Evolutionary conservation across 2,888 invertebrate genomes (phyloP), one percentile per base, ranked within the genome.

Genomic region (Nymphalis urticae): DNA sequence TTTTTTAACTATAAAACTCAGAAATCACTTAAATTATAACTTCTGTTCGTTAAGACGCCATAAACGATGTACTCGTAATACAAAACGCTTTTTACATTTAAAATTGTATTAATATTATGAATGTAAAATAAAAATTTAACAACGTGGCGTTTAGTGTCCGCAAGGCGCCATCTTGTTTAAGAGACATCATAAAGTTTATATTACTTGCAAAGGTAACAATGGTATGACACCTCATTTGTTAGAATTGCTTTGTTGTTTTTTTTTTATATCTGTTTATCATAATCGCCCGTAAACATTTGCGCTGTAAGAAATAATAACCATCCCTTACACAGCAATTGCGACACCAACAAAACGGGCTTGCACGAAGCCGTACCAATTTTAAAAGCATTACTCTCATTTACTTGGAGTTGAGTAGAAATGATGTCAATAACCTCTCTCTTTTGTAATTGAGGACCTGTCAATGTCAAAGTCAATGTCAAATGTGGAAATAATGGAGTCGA

Each of bases 401-500:
- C 17, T 50, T 6, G 17, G 0, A 13, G 42, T 42, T 13, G 42
- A 42, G 36, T 42, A 48, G 19, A 50, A n/a, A 50, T 17, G 7
- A 19, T 17, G 50, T 50, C 50, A 50, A 17, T 9, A 19, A 19
- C 17, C 50, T 50, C 19, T 50, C 50, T 19, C 50, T 19, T 32
- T 32, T 19, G 50, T 50, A 6, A 50, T 50, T 19, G 19, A 50
- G 50, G 19, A 50, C 19, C 50, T 50, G 50, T 50, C 50, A 42
- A 42, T 50, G 64, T 54, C 19, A 64, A 64, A 58, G 54, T 47
- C 42, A 19, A 50, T n/a, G 61, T n/a, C 70, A 64, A 64, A 67
- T 67, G 70, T 16, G 32, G n/a, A 19, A 58, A 24, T 27, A 54
- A 54, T 54, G 16, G 54, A 54, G 27, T n/a, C 17, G 7, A 56